phyloP scores from a whole-genome alignment of 2,113 vertebrate species.

The Lepus europaeus region DNA sequence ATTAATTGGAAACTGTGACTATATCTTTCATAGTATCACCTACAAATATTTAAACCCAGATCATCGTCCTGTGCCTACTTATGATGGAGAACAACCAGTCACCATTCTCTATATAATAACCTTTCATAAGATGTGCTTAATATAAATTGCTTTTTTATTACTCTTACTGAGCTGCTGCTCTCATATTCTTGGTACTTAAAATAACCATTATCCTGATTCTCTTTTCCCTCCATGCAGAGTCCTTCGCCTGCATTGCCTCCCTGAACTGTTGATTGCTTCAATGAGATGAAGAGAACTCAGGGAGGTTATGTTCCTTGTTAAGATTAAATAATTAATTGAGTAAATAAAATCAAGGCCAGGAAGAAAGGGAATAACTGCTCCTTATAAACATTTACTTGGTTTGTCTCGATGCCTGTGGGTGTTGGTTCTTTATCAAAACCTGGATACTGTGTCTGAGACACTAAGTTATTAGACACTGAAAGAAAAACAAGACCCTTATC shows the following conservation, averaged over 20 bases:
- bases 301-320: conserved; percentile 74
- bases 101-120: conserved; percentile 64
- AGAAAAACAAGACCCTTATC: conserved; percentile 40
- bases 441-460: conserved; percentile 55
- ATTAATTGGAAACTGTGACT: conserved; percentile 47
- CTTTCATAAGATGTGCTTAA: conserved; percentile 63
- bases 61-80: not conserved
- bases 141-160: conserved; percentile 76
- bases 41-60: conserved; percentile 60
- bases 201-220: conserved; percentile 42
- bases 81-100: conserved; percentile 34
- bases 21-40: conserved; percentile 13
- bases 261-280: conserved; percentile 67
- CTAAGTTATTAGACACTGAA: conserved; percentile 18
- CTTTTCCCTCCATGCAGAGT: conserved; percentile 33
- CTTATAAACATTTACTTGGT: conserved; percentile 74
- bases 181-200: conserved; percentile 55
- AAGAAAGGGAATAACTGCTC: conserved; percentile 71
- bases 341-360: conserved; percentile 77
- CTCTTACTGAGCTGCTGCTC: conserved; percentile 36
- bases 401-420: conserved; percentile 55
- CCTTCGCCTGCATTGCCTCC: conserved; percentile 38
- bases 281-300: conserved; percentile 54
- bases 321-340: conserved; percentile 81
- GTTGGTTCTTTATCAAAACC: conserved; percentile 59